Base-by-base conservation (phyloP, 2,888 invertebrate species). In the Himalopsyche anomala region DNA sequence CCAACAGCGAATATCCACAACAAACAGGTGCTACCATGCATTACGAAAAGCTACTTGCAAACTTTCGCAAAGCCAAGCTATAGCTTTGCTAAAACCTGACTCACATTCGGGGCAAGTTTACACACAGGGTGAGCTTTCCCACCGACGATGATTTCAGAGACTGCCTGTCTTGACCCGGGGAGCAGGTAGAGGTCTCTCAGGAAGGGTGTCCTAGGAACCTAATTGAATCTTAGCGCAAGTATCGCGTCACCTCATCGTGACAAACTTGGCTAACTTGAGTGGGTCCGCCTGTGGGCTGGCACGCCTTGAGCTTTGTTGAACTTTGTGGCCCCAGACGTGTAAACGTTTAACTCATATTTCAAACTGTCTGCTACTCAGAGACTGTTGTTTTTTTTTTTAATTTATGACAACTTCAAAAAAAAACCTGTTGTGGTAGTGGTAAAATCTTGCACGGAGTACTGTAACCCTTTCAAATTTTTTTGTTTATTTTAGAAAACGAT, bases 201-300 rank as follows among this genome's bases (percentile, higher is more conserved):
- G 74, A 74, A 74, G 74, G 19, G 74, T 74, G 74, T 74, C 12
- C 15, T 38, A 74, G 38, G 38, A 74, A 74, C 28, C 74, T 74
- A 74, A 74, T 74, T 74, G 74, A 74, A 74, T 74, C 74, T 74
- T 74, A 36, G 74, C 11, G 38, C 38, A 74, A 74, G 74, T 74
- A 74, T 74, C 36, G 36, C 74, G 74, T 74, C 74, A 74, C 74
- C 74, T 74, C 12, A 36, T 74, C 74, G 74, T 36, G 74, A 74
- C 74, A 36, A 74, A 74, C 74, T 74, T 74, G 74, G 74, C 51
- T 51, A 51, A 51, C 51, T 74, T 36, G 74, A 74, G 36, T 6
- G 36, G 38, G 1, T 74, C 36, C 12, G 74, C 74, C 74, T 74
- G 38, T 74, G 74, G 36, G 74, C 74, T 5, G 15, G 51, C 15